These are phyloP conservation scores for Octonoba sinensis DNA, from an alignment of 2,888 invertebrate genomes.

Conservation along the genomic window DNA sequence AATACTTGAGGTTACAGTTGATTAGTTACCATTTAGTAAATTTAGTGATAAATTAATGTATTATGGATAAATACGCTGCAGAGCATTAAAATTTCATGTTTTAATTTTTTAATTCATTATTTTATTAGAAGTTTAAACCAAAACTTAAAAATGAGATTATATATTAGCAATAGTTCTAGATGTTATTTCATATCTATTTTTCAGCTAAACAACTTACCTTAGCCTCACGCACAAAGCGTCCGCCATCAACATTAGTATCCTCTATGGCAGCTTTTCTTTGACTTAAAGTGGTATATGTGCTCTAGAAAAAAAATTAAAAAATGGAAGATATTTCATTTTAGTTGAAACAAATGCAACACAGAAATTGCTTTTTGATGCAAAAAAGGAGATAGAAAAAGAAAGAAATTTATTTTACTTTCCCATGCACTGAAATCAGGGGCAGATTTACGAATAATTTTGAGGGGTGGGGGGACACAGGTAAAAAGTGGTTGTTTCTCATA, in stretches of 20 bases:
- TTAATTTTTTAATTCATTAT: constrained; percentile 29
- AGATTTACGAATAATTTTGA: too few species aligned
- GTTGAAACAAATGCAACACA: not conserved
- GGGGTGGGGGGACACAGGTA: too few species aligned
- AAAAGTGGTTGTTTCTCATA: too few species aligned
- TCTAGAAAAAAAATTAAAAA: constrained; percentile 76
- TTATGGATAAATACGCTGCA: constrained; percentile 22
- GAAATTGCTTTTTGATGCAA: not conserved
- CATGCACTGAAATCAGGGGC: too few species aligned
- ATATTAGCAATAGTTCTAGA: too few species aligned
- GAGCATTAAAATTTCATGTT: constrained; percentile 17
- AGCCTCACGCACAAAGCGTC: constrained; percentile 94
- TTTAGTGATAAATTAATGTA: constrained; percentile 34
- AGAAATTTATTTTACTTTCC: not conserved
- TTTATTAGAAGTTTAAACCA: too few species aligned
- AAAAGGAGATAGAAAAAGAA: not conserved
- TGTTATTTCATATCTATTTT: constrained; percentile 29
- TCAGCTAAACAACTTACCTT: constrained; percentile 80
- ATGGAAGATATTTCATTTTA: not conserved
- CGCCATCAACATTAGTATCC: constrained; percentile 94
- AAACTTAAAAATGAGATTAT: too few species aligned
- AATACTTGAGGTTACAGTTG: constrained; percentile 20
- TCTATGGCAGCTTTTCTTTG: constrained; percentile 95
- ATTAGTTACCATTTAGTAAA: constrained; percentile 42
- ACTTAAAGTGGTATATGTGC: constrained; percentile 90